Base-by-base conservation (phyloP, 2,113 vertebrate species). In the Anoura caudifer region DNA sequence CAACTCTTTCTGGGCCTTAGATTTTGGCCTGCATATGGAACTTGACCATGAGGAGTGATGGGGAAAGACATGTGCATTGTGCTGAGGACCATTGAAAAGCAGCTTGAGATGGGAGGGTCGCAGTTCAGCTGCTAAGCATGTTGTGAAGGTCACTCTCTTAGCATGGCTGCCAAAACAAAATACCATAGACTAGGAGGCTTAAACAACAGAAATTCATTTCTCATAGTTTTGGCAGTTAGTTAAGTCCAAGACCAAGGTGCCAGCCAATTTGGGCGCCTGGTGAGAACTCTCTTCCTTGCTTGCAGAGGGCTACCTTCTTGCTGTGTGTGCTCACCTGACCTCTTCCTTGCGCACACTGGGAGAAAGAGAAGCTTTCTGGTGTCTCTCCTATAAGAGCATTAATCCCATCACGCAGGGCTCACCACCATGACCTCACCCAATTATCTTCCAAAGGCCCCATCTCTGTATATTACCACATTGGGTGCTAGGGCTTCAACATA, bases 91-190 rank as follows among this genome's bases (percentile, higher is more conserved):
- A 31, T 0, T 52, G 43, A 92, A 15, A 22, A 52, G 28, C n/a
- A 83, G 85, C 17, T 47, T 73, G 67, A 82, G 54, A 47, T 33
- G 26, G 7, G 33, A 82, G 7, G 47, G 24, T 52, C 59, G 59
- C 17, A 41, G 11, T 24, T 85, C 95, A 95, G 13, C n/a, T 24
- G 2, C 56, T 90, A 94, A 97, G 77, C 45, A 96, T 81, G 31
- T 97, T 95, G 87, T 3, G 1, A 84, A 94, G 56, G 41, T 72
- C 65, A 56, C 41, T 56, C 38, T 54, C 10, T 73, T 63, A 87
- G 56, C 45, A 22, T 28, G 31, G 73, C 20, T 87, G 20, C 63
- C 41, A 41, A 77, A 69, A 70, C 28, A 93, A 63, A 91, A 45
- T 87, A 36, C 6, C 52, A 52, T 36, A 17, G 52, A 52, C 6